A percentile compares a stretch with the other conserved stretches of the same genome.
These are phyloP conservation scores for Oryzias curvinotus DNA, from an alignment of 2,113 vertebrate genomes.

Conservation along the genomic window DNA sequence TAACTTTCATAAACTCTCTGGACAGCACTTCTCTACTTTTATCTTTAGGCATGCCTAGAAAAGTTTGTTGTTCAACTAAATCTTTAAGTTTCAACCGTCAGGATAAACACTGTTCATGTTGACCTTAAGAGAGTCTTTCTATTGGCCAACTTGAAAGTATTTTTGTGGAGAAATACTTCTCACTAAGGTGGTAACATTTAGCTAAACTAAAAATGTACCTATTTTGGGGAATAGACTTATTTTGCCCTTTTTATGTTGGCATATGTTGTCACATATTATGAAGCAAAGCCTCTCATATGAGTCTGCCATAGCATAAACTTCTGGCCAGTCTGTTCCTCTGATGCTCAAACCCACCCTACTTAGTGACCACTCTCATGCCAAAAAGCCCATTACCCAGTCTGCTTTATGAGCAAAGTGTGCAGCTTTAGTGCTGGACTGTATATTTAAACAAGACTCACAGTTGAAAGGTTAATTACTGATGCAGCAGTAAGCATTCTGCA, in stretches of 20 bases:
- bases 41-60: too few relatives aligned
- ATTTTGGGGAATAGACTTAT: too few relatives aligned
- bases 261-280: conserved; percentile 13
- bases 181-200: too few relatives aligned
- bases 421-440: conserved; percentile 82
- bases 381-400: conserved; percentile 81
- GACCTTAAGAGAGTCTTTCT: too few relatives aligned
- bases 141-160: too few relatives aligned
- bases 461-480: conserved; percentile 88
- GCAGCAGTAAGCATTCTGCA: conserved; percentile 82
- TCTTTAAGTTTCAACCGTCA: too few relatives aligned
- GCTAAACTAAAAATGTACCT: too few relatives aligned
- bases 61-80: too few relatives aligned
- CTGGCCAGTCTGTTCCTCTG: background rate
- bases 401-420: conserved; percentile 77
- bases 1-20: too few relatives aligned
- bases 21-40: too few relatives aligned
- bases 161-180: too few relatives aligned
- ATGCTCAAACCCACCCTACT: conserved; percentile 13
- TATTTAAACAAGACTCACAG: conserved; percentile 85
- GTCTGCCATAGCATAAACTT: conserved; percentile 26
- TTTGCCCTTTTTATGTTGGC: background rate
- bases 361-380: conserved; percentile 63
- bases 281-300: conserved; percentile 26
- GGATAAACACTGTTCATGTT: too few relatives aligned